phyloP scores from a whole-genome alignment of 2,797 vertebrate genomes.

The Hyperoplus immaculatus region DNA sequence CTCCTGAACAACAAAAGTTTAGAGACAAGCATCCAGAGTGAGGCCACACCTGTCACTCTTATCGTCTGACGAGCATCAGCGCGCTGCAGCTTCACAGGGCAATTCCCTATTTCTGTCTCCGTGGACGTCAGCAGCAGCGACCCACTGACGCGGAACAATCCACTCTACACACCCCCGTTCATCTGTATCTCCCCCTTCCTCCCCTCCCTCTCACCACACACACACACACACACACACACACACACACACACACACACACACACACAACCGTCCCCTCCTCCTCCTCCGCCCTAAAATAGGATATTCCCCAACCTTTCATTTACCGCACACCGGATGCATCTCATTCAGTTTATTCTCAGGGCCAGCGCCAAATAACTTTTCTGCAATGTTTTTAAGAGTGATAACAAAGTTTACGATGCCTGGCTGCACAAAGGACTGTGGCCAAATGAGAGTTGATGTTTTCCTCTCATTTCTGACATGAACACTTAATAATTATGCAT shows the following conservation, averaged over 20 bases:
- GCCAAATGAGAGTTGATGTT: neutral
- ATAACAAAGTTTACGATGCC: constrained; percentile 5
- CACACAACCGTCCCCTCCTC: constrained; percentile 2
- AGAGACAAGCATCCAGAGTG: constrained; percentile 36
- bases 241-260: too few species aligned
- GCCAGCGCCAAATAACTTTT: constrained; percentile 25
- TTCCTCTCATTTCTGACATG: neutral
- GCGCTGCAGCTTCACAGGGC: constrained; percentile 62
- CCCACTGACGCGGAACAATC: constrained; percentile 76
- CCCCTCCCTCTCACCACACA: neutral
- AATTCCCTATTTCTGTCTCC: constrained; percentile 74
- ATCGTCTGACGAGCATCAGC: constrained; percentile 64
- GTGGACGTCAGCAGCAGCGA: constrained; percentile 73
- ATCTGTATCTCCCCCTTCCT: neutral
- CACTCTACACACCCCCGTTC: constrained; percentile 49
- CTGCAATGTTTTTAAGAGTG: neutral
- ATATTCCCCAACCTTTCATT: constrained; percentile 42
- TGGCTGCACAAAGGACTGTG: neutral
- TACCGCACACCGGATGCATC: constrained; percentile 34
- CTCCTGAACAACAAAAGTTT: constrained; percentile 45
- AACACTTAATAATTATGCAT: neutral
- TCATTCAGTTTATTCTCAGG: constrained; percentile 34
- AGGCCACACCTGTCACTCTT: constrained; percentile 70
- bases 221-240: too few species aligned
- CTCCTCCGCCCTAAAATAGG: constrained; percentile 46